Percentiles rank a stretch among this genome's conserved stretches.
phyloP scores from a whole-genome alignment of 2,888 invertebrate genomes.

The Unio delphinus region DNA sequence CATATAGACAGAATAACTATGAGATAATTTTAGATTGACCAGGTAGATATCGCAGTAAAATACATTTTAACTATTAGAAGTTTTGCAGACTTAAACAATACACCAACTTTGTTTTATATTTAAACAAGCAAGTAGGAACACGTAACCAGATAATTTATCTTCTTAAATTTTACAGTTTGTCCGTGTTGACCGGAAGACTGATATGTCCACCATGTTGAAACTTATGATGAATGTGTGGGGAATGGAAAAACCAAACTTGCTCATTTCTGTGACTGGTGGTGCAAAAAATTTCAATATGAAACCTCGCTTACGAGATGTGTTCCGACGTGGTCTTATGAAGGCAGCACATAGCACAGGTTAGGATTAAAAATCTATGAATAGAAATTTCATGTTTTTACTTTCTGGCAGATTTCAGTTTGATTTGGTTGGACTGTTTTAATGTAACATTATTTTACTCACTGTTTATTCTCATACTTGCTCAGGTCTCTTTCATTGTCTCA shows the following conservation, averaged over 20 bases:
- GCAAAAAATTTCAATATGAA: slow-evolving; percentile 71
- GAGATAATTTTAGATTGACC: too few species aligned
- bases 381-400: too few species aligned
- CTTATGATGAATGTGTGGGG: slow-evolving; percentile 67
- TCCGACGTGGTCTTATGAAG: slow-evolving; percentile 70
- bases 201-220: slow-evolving; percentile 58
- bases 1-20: too few species aligned
- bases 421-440: too few species aligned
- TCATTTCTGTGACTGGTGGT: slow-evolving; percentile 72
- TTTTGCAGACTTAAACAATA: too few species aligned
- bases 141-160: too few species aligned
- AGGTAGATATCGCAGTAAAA: too few species aligned
- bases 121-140: neutral
- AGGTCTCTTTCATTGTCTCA: too few species aligned
- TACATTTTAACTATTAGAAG: too few species aligned
- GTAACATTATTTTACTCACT: too few species aligned
- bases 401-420: too few species aligned
- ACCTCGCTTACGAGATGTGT: slow-evolving; percentile 66
- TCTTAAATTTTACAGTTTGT: slow-evolving; percentile 59
- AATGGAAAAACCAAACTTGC: slow-evolving; percentile 68
- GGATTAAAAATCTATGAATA: neutral
- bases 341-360: slow-evolving; percentile 69
- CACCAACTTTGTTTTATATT: neutral
- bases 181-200: slow-evolving; percentile 62
- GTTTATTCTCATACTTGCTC: too few species aligned